A percentile compares a stretch with the other conserved stretches of the same genome.
These are phyloP conservation scores for Allobates femoralis DNA, from an alignment of 2,797 vertebrate genomes.

Conservation along the genomic window DNA sequence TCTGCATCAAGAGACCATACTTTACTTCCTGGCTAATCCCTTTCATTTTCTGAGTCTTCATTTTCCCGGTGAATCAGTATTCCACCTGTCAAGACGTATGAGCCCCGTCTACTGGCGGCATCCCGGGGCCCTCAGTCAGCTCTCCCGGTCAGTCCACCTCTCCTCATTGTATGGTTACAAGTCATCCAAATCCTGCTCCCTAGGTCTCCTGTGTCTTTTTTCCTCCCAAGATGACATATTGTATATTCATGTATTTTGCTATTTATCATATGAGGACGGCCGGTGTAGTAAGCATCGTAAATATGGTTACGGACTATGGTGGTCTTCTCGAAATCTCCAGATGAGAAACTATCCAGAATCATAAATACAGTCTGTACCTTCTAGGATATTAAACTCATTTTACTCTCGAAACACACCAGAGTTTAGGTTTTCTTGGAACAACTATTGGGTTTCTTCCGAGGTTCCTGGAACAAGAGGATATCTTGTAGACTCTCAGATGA, in stretches of 20 bases:
- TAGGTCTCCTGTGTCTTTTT: background rate
- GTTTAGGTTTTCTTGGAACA: no score
- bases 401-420: no score
- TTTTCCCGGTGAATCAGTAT: background rate
- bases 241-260: background rate
- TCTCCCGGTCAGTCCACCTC: background rate
- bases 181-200: background rate
- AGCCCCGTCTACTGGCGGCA: background rate
- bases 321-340: no score
- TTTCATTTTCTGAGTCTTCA: background rate
- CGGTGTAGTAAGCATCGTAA: background rate
- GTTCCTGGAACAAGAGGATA: no score
- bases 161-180: background rate
- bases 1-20: background rate
- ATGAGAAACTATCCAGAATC: no score
- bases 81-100: constrained; percentile 5
- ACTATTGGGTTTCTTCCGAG: no score
- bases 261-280: background rate
- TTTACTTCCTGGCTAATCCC: constrained; percentile 18
- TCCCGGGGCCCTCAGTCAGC: background rate
- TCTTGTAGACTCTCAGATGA: no score
- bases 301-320: no score
- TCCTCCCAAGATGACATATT: background rate
- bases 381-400: no score
- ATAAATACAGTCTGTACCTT: no score